phyloP scores from a whole-genome alignment of 2,113 vertebrate genomes.

The Microtus oregoni region DNA sequence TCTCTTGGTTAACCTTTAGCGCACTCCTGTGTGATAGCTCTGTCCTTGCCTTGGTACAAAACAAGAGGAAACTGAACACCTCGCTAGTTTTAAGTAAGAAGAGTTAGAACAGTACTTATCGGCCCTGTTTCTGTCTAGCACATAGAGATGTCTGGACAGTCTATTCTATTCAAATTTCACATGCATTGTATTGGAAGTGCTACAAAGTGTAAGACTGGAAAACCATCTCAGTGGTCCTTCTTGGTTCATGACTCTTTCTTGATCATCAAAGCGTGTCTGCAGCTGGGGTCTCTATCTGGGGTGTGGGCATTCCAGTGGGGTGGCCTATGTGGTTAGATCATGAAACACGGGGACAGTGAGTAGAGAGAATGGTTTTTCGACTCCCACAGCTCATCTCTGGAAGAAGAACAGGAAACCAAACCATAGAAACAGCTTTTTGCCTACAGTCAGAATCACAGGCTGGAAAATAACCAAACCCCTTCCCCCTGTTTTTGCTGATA shows the following conservation, averaged over 20 bases:
- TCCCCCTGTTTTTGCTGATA: background rate
- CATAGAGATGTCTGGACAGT: no score
- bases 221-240: background rate
- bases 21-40: constrained; percentile 60
- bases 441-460: background rate
- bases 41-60: constrained; percentile 33
- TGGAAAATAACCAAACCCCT: background rate
- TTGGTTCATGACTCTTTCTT: constrained; percentile 5
- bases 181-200: background rate
- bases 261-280: background rate
- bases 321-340: background rate
- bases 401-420: constrained; percentile 26
- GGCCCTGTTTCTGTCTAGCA: background rate
- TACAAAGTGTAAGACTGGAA: background rate
- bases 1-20: constrained; percentile 46
- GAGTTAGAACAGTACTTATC: background rate
- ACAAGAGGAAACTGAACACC: constrained; percentile 43
- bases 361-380: background rate
- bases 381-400: background rate
- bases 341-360: background rate
- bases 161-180: background rate
- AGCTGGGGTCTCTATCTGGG: background rate
- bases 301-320: background rate
- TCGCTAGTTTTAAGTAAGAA: background rate
- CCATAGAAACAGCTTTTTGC: background rate